Evolutionary conservation across 2,113 vertebrate genomes (phyloP), one percentile per base, ranked within the genome.

Genomic region (Arvicanthis niloticus): DNA sequence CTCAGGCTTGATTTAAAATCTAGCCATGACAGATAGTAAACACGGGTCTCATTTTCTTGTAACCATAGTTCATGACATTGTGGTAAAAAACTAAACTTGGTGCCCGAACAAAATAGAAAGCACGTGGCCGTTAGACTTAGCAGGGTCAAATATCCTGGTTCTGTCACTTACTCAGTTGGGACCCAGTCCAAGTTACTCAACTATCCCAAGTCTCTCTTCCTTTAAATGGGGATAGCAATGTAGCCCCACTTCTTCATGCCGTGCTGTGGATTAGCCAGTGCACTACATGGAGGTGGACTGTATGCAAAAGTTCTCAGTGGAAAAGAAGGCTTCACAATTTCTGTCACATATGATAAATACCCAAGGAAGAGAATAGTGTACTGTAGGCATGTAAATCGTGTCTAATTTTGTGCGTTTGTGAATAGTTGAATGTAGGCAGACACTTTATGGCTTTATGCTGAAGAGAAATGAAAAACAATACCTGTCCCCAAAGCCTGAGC

Each of bases 1-100:
- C 89, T 91, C 12, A 31, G 89, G 91, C 78, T 96, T 94, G 89
- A 95, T 95, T 97, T 96, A 92, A 96, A 97, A 92, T 72, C 73
- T 87, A 93, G 82, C 77, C 65, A 16, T 80, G 87, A 87, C 31
- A 72, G 91, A 94, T 93, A 96, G 95, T 94, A 97, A 97, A 96
- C 91, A 95, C 75, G 26, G 89, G 96, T 88, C 89, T 94, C 53
- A 1, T 94, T 97, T 93, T 95, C 82, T 94, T 97, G 13, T 80
- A 96, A 92, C 89, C 67, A 42, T 86, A 92, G 94, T 95, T 97
- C 77, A 70, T 87, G 88, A 95, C 88, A 97, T 15, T 94, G 88
- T 53, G 93, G 92, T 94, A 73, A 92, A 70, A 88, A 91, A 87
- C 91, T 91, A 24, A 73, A 86, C 88, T 94, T 58, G 77, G 85